These are phyloP conservation scores for Rhizomys pruinosus DNA, from an alignment of 2,113 vertebrate genomes.

Conservation along the genomic window DNA sequence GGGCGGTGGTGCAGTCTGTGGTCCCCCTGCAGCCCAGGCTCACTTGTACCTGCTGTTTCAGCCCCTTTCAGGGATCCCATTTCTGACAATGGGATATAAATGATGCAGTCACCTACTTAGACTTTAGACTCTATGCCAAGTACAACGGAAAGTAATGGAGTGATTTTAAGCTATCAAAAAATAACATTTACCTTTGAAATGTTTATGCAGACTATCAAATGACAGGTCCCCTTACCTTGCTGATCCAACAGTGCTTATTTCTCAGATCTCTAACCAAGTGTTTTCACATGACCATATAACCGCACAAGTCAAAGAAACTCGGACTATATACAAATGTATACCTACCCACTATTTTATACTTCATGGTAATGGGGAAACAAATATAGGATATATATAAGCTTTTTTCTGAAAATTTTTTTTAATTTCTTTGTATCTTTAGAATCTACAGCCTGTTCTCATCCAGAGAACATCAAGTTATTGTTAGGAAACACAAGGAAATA, in stretches of 20 bases:
- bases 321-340: neutral
- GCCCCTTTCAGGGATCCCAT: neutral
- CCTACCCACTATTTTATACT: neutral
- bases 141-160: neutral
- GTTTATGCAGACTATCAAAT: neutral
- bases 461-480: neutral
- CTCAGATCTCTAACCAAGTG: neutral
- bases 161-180: constrained; percentile 8
- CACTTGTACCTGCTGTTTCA: neutral
- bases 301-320: neutral
- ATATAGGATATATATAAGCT: neutral
- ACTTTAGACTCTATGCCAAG: neutral
- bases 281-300: neutral
- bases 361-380: neutral
- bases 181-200: neutral
- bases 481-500: neutral
- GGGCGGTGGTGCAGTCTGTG: rapidly evolving
- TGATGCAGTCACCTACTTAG: neutral
- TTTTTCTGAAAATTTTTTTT: neutral
- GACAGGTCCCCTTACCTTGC: neutral
- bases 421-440: neutral
- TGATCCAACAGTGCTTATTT: neutral
- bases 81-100: neutral
- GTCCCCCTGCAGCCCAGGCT: rapidly evolving
- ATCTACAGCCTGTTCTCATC: neutral